These are phyloP conservation scores for Eufriesea mexicana DNA, from an alignment of 1,140 invertebrate species.

Conservation along the genomic window DNA sequence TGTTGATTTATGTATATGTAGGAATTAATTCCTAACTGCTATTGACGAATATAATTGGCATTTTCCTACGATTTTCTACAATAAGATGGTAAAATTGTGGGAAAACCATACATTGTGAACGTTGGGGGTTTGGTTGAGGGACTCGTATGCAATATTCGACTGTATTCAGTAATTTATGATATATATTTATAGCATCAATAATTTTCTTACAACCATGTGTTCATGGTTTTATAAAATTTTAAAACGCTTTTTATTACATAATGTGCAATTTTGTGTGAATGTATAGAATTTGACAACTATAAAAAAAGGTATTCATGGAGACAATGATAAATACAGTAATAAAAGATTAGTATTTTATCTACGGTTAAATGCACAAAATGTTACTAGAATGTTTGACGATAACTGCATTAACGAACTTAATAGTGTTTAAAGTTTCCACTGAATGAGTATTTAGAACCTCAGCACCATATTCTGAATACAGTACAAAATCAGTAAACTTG, in stretches of 20 bases:
- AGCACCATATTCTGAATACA: slow-evolving; percentile 39
- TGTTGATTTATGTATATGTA: background rate
- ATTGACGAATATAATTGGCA: background rate
- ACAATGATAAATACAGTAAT: background rate
- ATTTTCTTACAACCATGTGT: background rate
- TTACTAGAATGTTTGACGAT: background rate
- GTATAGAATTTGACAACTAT: background rate
- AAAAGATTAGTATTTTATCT: background rate
- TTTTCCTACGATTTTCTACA: slow-evolving; percentile 31
- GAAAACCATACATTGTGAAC: slow-evolving; percentile 28
- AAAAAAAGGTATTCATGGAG: background rate
- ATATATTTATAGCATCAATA: slow-evolving; percentile 49
- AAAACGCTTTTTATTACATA: slow-evolving; percentile 1
- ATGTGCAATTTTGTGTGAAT: background rate
- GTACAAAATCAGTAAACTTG: slow-evolving; percentile 32
- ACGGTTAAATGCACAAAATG: background rate
- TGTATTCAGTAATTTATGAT: slow-evolving; percentile 52
- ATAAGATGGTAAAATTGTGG: slow-evolving; percentile 5
- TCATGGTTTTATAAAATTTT: background rate
- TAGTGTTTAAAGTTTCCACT: background rate
- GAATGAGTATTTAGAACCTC: background rate
- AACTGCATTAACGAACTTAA: background rate
- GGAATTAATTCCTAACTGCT: background rate
- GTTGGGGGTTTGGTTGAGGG: slow-evolving; percentile 59
- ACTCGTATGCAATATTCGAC: slow-evolving; percentile 61